These are phyloP conservation scores for Sipunculus nudus DNA, from an alignment of 2,888 invertebrate genomes.

Conservation along the genomic window DNA sequence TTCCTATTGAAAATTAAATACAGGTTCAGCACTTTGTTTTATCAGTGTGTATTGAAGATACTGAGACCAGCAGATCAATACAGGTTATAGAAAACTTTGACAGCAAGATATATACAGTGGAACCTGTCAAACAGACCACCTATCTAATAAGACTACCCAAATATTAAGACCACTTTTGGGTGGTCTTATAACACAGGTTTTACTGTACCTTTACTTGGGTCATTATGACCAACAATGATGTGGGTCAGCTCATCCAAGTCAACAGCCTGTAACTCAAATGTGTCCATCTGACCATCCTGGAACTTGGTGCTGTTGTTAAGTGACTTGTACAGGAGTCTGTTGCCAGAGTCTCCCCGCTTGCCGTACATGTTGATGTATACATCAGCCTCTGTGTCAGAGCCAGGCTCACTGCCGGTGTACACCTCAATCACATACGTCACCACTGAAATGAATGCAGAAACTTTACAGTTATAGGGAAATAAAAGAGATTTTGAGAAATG, in stretches of 20 bases:
- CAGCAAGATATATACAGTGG: no score
- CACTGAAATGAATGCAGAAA: constrained; percentile 20
- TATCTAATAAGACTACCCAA: no score
- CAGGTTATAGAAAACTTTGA: no score
- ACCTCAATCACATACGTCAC: constrained; percentile 39
- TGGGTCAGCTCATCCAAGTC: constrained; percentile 49
- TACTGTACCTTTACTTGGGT: constrained; percentile 39
- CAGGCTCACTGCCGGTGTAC: constrained; percentile 37
- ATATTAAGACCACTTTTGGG: no score
- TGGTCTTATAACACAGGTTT: no score
- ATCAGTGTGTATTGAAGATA: no score
- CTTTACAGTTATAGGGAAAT: background rate
- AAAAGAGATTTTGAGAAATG: no score
- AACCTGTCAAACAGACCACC: no score
- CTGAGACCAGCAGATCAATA: no score
- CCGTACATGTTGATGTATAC: constrained; percentile 37
- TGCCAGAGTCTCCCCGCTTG: constrained; percentile 37
- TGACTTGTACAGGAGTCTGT: constrained; percentile 29
- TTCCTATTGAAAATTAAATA: no score
- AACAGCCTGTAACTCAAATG: constrained; percentile 61
- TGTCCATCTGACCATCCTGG: constrained; percentile 47
- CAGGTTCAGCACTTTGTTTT: no score
- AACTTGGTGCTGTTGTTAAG: constrained; percentile 30
- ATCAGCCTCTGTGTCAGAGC: constrained; percentile 42
- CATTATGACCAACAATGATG: constrained; percentile 56